These are phyloP conservation scores for Clistopyga incitator DNA, from an alignment of 2,888 invertebrate genomes.

Conservation along the genomic window DNA sequence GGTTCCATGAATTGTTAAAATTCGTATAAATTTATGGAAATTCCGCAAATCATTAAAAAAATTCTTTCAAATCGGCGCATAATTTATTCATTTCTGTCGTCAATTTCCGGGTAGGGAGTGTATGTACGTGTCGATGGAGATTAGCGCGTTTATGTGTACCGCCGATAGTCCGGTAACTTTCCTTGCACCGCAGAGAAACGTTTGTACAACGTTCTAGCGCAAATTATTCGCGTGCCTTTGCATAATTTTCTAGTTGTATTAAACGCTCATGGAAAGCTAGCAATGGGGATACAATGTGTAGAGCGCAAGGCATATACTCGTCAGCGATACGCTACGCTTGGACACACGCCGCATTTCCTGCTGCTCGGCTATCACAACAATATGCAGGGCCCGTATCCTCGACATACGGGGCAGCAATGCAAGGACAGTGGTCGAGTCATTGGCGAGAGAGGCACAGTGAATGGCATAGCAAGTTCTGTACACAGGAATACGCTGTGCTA, in stretches of 20 bases:
- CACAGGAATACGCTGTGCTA: background rate
- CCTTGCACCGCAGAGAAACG: background rate
- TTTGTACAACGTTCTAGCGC: conserved; percentile 12
- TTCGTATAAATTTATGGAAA: too few relatives aligned
- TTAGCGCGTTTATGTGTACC: conserved; percentile 10
- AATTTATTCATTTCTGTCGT: background rate
- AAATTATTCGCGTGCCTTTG: conserved; percentile 16
- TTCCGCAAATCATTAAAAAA: too few relatives aligned
- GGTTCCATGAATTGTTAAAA: too few relatives aligned
- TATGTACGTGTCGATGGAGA: conserved; percentile 5
- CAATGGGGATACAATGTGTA: conserved; percentile 5
- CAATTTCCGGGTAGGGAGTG: background rate
- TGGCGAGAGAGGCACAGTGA: conserved; percentile 2
- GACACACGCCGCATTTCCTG: conserved; percentile 59
- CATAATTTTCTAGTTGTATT: conserved; percentile 39
- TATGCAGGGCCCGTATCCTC: conserved; percentile 28
- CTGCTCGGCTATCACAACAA: conserved; percentile 45
- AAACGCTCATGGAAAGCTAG: conserved; percentile 9
- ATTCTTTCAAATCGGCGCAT: background rate
- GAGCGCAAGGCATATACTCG: conserved; percentile 34
- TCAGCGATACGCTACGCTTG: conserved; percentile 62
- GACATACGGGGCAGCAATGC: conserved; percentile 3
- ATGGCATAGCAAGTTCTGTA: background rate
- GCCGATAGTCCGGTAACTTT: conserved; percentile 8
- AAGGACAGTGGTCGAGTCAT: background rate